phyloP scores from a whole-genome alignment of 2,797 vertebrate species.

The Platalea minor region DNA sequence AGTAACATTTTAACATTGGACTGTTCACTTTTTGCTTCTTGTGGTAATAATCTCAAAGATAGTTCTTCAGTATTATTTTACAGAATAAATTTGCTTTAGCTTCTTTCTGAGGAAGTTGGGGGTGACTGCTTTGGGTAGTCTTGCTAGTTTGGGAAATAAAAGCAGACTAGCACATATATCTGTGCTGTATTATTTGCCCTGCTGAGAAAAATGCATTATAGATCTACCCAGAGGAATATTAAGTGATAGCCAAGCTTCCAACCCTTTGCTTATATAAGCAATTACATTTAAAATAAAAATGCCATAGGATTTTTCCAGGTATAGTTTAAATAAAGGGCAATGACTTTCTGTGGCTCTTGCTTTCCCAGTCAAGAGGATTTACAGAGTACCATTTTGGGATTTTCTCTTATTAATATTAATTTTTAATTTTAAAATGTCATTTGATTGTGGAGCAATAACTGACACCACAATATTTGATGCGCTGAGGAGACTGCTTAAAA shows the following conservation, averaged over 20 bases:
- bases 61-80: not conserved
- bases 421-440: not conserved
- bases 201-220: not conserved
- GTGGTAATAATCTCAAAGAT: not conserved
- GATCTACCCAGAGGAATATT: not conserved
- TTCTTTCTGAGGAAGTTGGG: not conserved
- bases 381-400: not conserved
- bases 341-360: not conserved
- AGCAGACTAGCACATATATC: not conserved
- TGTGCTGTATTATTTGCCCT: not conserved
- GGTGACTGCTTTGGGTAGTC: not conserved
- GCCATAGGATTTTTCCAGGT: not conserved
- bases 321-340: not conserved
- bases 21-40: not conserved
- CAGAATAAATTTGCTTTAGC: not conserved
- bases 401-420: not conserved
- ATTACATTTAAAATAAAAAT: not conserved
- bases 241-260: not conserved
- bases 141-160: not conserved
- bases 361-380: not conserved
- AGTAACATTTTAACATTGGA: not conserved
- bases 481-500: not conserved
- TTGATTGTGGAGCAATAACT: not conserved
- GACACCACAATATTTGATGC: not conserved
- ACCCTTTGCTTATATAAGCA: not conserved